A percentile compares a stretch with the other conserved stretches of the same genome.
These are phyloP conservation scores for Crax fasciolata DNA, from an alignment of 2,797 vertebrate species.

Conservation along the genomic window DNA sequence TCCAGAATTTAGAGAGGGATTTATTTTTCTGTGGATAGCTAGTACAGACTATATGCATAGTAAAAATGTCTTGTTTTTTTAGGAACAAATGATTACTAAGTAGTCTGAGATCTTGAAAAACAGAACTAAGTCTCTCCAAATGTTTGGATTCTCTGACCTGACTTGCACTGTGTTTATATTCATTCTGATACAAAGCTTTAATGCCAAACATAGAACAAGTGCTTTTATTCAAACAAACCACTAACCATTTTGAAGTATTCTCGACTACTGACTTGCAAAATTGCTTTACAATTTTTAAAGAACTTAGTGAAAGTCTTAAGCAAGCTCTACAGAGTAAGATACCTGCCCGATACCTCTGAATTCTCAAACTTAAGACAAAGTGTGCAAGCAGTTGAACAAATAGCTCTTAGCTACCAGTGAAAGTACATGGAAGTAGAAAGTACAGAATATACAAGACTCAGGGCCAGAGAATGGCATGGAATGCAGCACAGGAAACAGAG, in stretches of 20 bases:
- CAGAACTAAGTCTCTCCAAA: neutral
- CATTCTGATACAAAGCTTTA: neutral
- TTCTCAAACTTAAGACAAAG: neutral
- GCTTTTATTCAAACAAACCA: neutral
- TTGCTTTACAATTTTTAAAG: neutral
- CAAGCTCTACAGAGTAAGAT: neutral
- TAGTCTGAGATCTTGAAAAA: neutral
- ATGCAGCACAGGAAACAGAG: fast-evolving
- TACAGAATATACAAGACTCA: neutral
- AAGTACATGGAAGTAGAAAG: neutral
- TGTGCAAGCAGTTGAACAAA: neutral
- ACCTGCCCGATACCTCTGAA: neutral
- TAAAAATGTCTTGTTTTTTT: neutral
- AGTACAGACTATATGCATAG: neutral
- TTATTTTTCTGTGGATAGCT: neutral
- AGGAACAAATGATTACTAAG: neutral
- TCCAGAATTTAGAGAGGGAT: neutral
- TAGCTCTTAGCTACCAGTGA: neutral
- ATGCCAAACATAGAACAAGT: neutral
- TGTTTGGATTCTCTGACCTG: neutral
- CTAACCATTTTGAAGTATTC: neutral
- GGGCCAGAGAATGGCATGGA: fast-evolving
- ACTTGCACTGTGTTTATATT: neutral
- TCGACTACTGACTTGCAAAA: neutral
- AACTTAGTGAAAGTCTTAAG: neutral